These are phyloP conservation scores for Motacilla tschutschensis DNA, from an alignment of 2,113 vertebrate genomes.

Conservation along the genomic window DNA sequence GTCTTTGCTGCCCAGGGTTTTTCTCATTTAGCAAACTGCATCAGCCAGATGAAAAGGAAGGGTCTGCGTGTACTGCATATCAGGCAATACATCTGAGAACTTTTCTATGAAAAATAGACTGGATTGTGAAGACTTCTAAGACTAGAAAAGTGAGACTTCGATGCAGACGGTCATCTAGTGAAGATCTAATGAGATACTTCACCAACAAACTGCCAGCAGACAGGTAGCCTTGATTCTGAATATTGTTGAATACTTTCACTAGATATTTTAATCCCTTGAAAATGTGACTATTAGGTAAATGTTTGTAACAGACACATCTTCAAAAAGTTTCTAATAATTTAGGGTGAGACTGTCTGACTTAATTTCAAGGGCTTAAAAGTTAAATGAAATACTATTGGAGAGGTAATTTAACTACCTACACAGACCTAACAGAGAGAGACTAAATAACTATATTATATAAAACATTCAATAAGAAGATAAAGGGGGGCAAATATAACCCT, in stretches of 20 bases:
- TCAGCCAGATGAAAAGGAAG: neutral
- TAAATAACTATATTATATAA: neutral
- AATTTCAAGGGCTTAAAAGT: neutral
- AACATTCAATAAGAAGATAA: neutral
- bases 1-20: neutral
- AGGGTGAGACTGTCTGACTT: neutral
- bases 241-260: neutral
- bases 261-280: neutral
- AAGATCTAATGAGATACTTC: neutral
- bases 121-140: neutral
- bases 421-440: neutral
- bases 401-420: neutral
- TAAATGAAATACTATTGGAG: neutral
- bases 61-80: neutral
- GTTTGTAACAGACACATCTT: neutral
- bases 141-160: neutral
- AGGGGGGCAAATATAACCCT: neutral
- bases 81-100: neutral
- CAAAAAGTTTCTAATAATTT: neutral
- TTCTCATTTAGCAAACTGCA: neutral
- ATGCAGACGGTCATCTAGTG: neutral
- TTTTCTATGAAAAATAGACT: neutral
- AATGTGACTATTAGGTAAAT: neutral
- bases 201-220: neutral
- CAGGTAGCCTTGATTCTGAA: neutral